Percentiles rank a stretch among this genome's conserved stretches.
phyloP scores from a whole-genome alignment of 2,888 invertebrate species.

The Drosophila ezoana region DNA sequence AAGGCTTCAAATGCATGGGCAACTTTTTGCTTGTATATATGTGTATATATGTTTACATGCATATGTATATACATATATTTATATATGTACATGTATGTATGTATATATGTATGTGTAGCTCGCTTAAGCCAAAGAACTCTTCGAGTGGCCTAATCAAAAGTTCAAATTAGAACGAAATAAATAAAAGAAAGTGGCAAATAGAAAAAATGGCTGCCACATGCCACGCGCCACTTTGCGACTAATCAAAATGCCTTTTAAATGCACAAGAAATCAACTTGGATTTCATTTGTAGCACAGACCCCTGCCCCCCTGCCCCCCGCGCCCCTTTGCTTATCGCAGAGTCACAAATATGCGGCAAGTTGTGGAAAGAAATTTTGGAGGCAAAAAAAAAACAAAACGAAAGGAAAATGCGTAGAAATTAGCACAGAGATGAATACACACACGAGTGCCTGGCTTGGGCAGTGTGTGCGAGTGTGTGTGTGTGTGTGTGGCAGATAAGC shows the following conservation, averaged over 20 bases:
- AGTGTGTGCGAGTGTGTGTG: conserved; percentile 9
- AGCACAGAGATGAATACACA: conserved; percentile 77
- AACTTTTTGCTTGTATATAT: no score
- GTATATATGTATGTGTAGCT: background rate
- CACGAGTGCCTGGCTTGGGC: conserved; percentile 51
- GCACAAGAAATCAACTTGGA: conserved; percentile 72
- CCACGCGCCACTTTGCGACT: conserved; percentile 69
- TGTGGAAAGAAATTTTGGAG: conserved; percentile 19
- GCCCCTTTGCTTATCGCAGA: conserved; percentile 40
- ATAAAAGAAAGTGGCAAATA: conserved; percentile 2
- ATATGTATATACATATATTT: background rate
- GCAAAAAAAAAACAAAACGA: conserved; percentile 9
- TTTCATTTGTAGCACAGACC: conserved; percentile 43
- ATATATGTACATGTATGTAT: background rate
- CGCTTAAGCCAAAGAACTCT: background rate
- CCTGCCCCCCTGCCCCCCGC: background rate
- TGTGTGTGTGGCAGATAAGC: conserved; percentile 62
- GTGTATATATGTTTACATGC: no score
- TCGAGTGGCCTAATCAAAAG: conserved; percentile 36
- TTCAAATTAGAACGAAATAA: conserved; percentile 34
- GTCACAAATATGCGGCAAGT: conserved; percentile 60
- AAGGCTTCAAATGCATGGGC: no score
- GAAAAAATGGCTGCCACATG: conserved; percentile 57
- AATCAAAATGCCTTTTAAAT: conserved; percentile 81
- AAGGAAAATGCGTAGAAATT: conserved; percentile 75